These are phyloP conservation scores for Drosophila hydei DNA, from an alignment of 1,140 invertebrate species.

Conservation along the genomic window DNA sequence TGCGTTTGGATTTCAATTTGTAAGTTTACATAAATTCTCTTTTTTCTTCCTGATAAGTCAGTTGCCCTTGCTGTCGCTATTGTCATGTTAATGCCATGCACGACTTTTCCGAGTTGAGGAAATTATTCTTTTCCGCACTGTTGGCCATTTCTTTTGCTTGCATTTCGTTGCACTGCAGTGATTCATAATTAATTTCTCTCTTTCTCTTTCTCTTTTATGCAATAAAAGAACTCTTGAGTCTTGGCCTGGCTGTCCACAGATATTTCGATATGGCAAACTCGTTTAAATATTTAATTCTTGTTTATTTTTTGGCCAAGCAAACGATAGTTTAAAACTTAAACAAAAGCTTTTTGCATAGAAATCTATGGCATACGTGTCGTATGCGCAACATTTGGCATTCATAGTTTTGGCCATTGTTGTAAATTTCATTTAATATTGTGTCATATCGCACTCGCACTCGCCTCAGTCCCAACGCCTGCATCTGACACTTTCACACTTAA, in stretches of 20 bases:
- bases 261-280: constrained; percentile 13
- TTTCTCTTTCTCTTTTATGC: background rate
- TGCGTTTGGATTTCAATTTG: constrained; percentile 75
- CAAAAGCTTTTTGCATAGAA: constrained; percentile 45
- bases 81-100: constrained; percentile 67
- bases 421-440: constrained; percentile 67
- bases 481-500: constrained; percentile 81
- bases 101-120: constrained; percentile 18
- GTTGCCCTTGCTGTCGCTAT: constrained; percentile 59
- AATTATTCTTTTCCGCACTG: constrained; percentile 66
- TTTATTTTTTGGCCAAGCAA: constrained; percentile 45
- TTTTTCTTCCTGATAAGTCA: constrained; percentile 68
- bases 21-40: constrained; percentile 75
- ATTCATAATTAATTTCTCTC: constrained; percentile 72
- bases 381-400: constrained; percentile 68
- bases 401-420: constrained; percentile 60
- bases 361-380: constrained; percentile 61
- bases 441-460: constrained; percentile 52
- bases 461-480: constrained; percentile 43
- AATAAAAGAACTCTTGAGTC: constrained; percentile 15
- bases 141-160: constrained; percentile 28
- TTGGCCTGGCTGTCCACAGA: constrained; percentile 2
- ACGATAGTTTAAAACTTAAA: constrained; percentile 39
- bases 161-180: constrained; percentile 49
- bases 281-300: constrained; percentile 29